Evolutionary conservation across 1,140 invertebrate genomes (phyloP).

Genomic region (Drosophila suzukii): DNA sequence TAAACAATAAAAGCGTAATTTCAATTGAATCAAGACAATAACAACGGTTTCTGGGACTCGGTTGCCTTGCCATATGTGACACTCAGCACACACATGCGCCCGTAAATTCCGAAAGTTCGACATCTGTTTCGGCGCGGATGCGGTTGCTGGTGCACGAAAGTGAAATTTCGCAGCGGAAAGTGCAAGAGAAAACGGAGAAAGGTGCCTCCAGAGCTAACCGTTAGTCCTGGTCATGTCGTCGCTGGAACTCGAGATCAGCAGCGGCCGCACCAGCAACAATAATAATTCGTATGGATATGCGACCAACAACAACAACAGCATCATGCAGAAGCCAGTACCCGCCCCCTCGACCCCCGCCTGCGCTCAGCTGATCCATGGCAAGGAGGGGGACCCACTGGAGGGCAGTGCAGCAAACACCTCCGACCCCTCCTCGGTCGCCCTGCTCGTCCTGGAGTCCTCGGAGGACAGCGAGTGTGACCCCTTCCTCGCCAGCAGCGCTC

Average conservation of each 20-base stretch:
- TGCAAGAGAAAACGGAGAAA: constrained; percentile 12
- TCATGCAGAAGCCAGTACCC: constrained; percentile 29
- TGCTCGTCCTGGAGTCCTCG: constrained; percentile 4
- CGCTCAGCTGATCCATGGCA: constrained; percentile 53
- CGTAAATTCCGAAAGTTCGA: constrained; percentile 13
- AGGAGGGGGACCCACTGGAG: not conserved
- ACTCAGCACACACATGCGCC: constrained; percentile 1
- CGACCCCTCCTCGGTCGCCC: not conserved
- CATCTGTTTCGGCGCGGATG: constrained; percentile 23
- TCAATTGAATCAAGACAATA: constrained; percentile 30
- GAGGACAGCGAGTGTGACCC: constrained; percentile 61
- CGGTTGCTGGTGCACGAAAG: constrained; percentile 12
- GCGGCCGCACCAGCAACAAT: constrained; percentile 20
- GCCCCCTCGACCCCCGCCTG: constrained; percentile 10
- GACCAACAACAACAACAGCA: constrained; percentile 53
- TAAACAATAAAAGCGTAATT: constrained; percentile 10
- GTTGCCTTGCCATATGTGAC: constrained; percentile 20
- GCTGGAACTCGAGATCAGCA: constrained; percentile 14
- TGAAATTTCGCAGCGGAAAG: constrained; percentile 26
- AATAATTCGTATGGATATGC: constrained; percentile 47
- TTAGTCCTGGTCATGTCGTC: constrained; percentile 22
- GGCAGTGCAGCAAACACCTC: not conserved
- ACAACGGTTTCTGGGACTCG: constrained; percentile 8
- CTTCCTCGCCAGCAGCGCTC: constrained; percentile 40
- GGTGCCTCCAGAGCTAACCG: not conserved